Conservation (phyloP, 2,113 vertebrate genomes). For the Onychorhynchus coronatus region DNA sequence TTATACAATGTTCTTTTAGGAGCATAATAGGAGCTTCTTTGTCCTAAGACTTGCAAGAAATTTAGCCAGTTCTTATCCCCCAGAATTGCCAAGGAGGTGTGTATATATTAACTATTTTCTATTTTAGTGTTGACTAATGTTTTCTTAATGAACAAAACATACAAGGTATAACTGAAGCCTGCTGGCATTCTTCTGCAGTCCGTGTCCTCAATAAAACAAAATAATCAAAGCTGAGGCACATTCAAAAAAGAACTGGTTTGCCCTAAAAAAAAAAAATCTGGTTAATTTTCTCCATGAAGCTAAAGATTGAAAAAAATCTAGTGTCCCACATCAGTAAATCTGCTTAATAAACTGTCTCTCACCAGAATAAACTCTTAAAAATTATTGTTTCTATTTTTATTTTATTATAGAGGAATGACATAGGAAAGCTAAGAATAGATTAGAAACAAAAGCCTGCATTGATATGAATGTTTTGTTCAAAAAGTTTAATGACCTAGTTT, state of each 20-base stretch:
- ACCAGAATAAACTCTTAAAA: not conserved
- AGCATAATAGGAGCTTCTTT: not conserved
- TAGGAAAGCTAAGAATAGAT: not conserved
- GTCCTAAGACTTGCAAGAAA: not conserved
- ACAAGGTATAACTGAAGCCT: not conserved
- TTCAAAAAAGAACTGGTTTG: not conserved
- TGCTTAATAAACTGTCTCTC: not conserved
- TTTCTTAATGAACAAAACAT: slow-evolving; percentile 2
- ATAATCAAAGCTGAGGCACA: not conserved
- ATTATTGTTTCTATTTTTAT: not conserved
- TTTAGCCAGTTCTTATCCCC: not conserved
- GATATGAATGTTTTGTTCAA: not conserved
- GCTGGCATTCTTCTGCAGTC: not conserved
- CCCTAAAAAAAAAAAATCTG: not conserved
- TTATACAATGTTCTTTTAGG: not conserved
- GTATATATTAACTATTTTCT: not conserved
- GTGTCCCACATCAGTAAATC: not conserved
- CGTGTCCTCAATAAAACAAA: not conserved
- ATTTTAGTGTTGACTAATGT: not conserved
- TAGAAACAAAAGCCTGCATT: not conserved
- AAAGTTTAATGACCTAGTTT: not conserved
- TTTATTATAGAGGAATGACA: not conserved
- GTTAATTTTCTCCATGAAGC: not conserved
- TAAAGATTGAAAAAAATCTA: not conserved
- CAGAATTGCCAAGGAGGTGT: not conserved